Conservation (phyloP, 2,113 vertebrate species). For the Chionomys nivalis region DNA sequence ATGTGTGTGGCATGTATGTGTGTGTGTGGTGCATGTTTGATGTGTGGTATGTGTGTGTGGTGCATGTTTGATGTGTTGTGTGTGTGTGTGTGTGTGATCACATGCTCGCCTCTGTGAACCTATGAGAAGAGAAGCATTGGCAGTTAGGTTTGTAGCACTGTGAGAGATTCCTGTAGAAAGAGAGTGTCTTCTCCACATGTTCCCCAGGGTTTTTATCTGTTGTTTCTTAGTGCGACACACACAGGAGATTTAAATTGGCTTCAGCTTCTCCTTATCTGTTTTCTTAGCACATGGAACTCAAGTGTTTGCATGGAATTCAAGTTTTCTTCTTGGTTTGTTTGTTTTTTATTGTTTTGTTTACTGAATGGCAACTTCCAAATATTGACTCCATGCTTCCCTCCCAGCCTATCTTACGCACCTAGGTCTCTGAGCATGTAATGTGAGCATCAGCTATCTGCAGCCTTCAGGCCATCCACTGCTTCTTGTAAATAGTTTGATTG, state of each 20-base stretch:
- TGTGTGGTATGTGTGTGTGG: no score
- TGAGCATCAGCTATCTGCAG: background rate
- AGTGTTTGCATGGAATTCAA: background rate
- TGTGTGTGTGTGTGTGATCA: background rate
- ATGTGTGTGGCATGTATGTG: no score
- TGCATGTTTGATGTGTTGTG: background rate
- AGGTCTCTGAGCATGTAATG: background rate
- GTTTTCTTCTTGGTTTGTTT: background rate
- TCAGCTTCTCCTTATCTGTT: background rate
- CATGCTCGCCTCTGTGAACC: background rate
- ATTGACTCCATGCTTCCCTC: background rate
- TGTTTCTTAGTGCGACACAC: background rate
- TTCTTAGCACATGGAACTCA: slow-evolving; percentile 30
- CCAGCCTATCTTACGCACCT: background rate
- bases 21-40: no score
- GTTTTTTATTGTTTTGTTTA: background rate
- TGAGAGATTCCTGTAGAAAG: background rate
- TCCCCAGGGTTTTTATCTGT: background rate
- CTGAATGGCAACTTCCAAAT: slow-evolving; percentile 55
- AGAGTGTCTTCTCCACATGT: background rate
- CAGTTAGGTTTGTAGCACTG: background rate
- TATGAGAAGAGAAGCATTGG: background rate
- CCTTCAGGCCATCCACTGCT: background rate
- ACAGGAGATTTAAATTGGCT: background rate
- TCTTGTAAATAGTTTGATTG: background rate